Percentiles rank a stretch among this genome's conserved stretches.
phyloP scores from a whole-genome alignment of 2,113 vertebrate species.

The Syngnathus floridae region DNA sequence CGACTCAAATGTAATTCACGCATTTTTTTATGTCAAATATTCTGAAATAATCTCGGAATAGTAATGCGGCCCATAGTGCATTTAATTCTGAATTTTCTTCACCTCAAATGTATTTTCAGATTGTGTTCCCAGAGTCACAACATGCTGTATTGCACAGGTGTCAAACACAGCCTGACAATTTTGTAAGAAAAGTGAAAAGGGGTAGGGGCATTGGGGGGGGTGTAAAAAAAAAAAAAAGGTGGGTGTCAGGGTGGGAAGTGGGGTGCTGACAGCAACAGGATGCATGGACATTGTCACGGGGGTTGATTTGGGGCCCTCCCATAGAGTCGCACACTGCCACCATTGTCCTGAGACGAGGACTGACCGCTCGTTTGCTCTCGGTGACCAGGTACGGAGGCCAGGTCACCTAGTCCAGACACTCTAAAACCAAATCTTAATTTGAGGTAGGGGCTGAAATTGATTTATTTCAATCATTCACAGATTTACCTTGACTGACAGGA shows the following conservation, averaged over 20 bases:
- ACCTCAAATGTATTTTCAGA: too few species aligned
- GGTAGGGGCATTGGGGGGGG: neutral
- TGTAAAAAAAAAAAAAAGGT: neutral
- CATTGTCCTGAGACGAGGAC: conserved; percentile 42
- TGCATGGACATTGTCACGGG: conserved; percentile 62
- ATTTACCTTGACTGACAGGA: too few species aligned
- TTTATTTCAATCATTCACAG: neutral
- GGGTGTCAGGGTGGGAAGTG: neutral
- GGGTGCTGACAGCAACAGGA: conserved; percentile 55
- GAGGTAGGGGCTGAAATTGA: neutral
- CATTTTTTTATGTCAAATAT: neutral
- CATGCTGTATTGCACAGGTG: neutral
- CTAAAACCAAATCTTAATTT: neutral
- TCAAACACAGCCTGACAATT: neutral
- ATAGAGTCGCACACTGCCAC: conserved; percentile 38
- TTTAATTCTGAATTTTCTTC: too few species aligned
- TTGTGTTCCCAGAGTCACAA: neutral
- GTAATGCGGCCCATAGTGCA: too few species aligned
- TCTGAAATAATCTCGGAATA: too few species aligned
- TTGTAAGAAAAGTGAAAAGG: neutral
- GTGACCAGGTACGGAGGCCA: conserved; percentile 42
- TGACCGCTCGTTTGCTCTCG: conserved; percentile 39
- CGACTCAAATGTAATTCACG: neutral
- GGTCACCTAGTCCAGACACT: neutral
- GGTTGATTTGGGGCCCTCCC: conserved; percentile 20